A percentile compares a stretch with the other conserved stretches of the same genome.
phyloP scores from a whole-genome alignment of 37 sponge, comb jelly and placozoan genomes.

The Chondrilla cf. caribensis region DNA sequence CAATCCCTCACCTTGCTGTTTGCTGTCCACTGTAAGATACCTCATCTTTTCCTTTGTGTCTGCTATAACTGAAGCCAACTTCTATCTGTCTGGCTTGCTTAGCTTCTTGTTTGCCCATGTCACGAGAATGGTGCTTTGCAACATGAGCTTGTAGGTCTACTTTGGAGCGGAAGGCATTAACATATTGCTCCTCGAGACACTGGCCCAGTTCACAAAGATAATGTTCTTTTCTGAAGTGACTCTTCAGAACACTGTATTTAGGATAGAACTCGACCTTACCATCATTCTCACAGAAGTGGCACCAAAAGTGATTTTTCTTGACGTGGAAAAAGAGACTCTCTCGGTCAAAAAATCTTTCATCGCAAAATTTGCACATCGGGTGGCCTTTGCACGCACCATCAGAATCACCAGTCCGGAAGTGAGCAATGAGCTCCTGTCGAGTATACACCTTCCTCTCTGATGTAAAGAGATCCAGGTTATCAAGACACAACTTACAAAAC shows the following conservation, averaged over 20 bases:
- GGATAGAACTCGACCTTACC: slow-evolving; percentile 76
- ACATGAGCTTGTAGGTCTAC: slow-evolving; percentile 82
- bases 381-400: slow-evolving; percentile 84
- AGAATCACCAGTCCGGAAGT: slow-evolving; percentile 61
- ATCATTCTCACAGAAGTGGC: slow-evolving; percentile 85
- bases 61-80: slow-evolving; percentile 47
- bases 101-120: slow-evolving; percentile 58
- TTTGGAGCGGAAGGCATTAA: slow-evolving; percentile 70
- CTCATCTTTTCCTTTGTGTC: background rate
- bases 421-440: slow-evolving; percentile 55
- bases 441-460: slow-evolving; percentile 71
- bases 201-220: slow-evolving; percentile 80
- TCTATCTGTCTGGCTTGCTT: slow-evolving; percentile 56
- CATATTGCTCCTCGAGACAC: slow-evolving; percentile 65
- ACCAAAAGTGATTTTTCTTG: slow-evolving; percentile 85
- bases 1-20: too few relatives aligned
- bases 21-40: too few relatives aligned
- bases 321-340: slow-evolving; percentile 76
- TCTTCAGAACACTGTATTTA: slow-evolving; percentile 35
- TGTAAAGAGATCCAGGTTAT: slow-evolving; percentile 73
- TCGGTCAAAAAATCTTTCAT: slow-evolving; percentile 80
- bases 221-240: slow-evolving; percentile 77
- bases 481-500: slow-evolving; percentile 79
- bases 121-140: slow-evolving; percentile 53
- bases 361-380: slow-evolving; percentile 86